Evolutionary conservation across 2,888 invertebrate genomes (phyloP).

Genomic region (Eustalomyia histrio): DNA sequence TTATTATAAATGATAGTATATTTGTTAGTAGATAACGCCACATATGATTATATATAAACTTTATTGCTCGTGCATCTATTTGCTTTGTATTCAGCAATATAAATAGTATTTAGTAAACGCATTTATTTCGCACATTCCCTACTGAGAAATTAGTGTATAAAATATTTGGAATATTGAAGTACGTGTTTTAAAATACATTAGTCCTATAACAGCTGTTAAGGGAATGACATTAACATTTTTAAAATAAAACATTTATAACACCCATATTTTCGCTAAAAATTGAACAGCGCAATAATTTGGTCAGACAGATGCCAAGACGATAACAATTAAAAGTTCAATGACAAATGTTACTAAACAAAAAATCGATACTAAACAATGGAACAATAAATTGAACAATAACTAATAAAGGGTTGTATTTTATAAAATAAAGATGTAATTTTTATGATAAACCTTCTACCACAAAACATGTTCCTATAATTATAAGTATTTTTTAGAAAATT

Average conservation of each 20-base stretch:
- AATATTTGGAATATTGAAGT: too few species aligned
- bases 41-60: too few species aligned
- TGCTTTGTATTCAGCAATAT: too few species aligned
- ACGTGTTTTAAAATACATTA: too few species aligned
- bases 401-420: slow-evolving; percentile 40
- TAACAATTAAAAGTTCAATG: slow-evolving; percentile 53
- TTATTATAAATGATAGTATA: too few species aligned
- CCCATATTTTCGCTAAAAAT: background rate
- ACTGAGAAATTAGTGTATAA: too few species aligned
- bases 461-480: slow-evolving; percentile 9
- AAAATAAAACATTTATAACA: slow-evolving; percentile 5
- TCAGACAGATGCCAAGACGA: slow-evolving; percentile 53
- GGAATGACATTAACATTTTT: slow-evolving; percentile 13
- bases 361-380: slow-evolving; percentile 29
- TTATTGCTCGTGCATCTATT: too few species aligned
- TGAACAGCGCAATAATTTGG: background rate
- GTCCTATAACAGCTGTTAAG: slow-evolving; percentile 43
- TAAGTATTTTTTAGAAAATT: background rate
- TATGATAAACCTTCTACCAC: slow-evolving; percentile 46
- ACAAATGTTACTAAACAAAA: slow-evolving; percentile 26
- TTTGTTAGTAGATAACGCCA: too few species aligned
- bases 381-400: slow-evolving; percentile 24
- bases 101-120: too few species aligned
- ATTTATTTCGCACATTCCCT: too few species aligned
- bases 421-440: slow-evolving; percentile 39